Evolutionary conservation across 2,797 vertebrate species (phyloP), one percentile per base, ranked within the genome.

Genomic region (Rhinophrynus dorsalis): DNA sequence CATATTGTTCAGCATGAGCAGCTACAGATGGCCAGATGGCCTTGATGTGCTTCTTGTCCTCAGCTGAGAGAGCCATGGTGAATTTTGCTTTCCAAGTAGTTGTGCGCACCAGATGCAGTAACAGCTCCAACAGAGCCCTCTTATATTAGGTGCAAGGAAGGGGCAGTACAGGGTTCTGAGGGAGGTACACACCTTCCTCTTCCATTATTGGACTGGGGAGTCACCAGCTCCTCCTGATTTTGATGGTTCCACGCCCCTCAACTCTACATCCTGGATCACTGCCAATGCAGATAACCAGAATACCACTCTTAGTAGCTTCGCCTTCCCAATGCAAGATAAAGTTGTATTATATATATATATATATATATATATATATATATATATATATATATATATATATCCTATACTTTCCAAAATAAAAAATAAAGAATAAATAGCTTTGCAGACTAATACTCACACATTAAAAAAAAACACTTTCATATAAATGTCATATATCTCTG

Each of bases 21-120:
- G 70, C 1, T 0, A 88, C 2, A 57, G 84, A 82, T 10, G 0
- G 0, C 88, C 90, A 93, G 69, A 81, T 3, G 50, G 0, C 0
- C 78, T 74, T 88, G 74, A 94, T 78, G 8, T 79, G n/a, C 20
- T 0, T 0, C 80, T 94, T 95, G 88, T 96, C 92, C 11, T 72
- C 69, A 44, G 45, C 35, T 17, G 29, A 29, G 32, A 72, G 69
- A 58, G 33, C 35, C 69, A 72, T 72, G 60, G 42, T 59, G 37
- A 27, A 1, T 57, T 57, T 5, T 18, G 27, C 15, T 60, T 35
- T 33, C 3, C 7, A 24, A 10, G 12, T 40, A n/a, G n/a, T 20
- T 24, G 51, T 17, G 23, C 15, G 24, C 24, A 24, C 50, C 23
- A 40, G n/a, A 32, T 68, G 17, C 27, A 24, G 8, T 7, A 13